Evolutionary conservation across 2,113 vertebrate genomes (phyloP).

Genomic region (Nyctibius bracteatus): DNA sequence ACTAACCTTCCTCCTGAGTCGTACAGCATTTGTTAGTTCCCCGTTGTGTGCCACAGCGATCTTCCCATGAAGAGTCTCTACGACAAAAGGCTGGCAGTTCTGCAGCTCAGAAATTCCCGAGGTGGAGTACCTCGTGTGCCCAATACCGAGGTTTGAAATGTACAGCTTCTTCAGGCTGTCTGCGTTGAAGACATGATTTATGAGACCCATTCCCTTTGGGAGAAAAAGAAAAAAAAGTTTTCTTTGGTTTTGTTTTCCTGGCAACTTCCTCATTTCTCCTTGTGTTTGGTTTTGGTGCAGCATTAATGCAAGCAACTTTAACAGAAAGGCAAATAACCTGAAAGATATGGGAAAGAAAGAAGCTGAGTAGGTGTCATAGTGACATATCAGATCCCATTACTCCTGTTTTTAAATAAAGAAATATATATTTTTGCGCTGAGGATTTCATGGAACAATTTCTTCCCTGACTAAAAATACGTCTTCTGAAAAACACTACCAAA

Average conservation of each 20-base stretch:
- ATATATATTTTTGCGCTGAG: not conserved
- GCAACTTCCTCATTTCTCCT: not conserved
- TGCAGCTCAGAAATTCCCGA: constrained; percentile 93
- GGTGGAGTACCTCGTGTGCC: constrained; percentile 95
- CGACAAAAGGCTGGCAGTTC: constrained; percentile 98
- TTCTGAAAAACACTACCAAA: not conserved
- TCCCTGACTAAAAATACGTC: not conserved
- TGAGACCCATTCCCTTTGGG: constrained; percentile 92
- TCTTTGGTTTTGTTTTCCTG: not conserved
- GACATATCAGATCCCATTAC: not conserved
- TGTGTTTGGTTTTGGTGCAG: not conserved
- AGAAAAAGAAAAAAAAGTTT: not conserved
- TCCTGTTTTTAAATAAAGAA: not conserved
- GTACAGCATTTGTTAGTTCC: constrained; percentile 88
- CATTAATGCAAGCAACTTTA: not conserved
- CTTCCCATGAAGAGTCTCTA: constrained; percentile 95
- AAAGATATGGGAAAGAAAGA: not conserved
- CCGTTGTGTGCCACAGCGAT: constrained; percentile 98
- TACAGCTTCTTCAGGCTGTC: constrained; percentile 91
- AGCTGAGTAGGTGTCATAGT: not conserved
- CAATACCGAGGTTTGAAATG: constrained; percentile 91
- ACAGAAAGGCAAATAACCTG: not conserved
- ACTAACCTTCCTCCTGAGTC: constrained; percentile 84
- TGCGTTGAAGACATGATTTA: constrained; percentile 86
- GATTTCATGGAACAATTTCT: not conserved